Evolutionary conservation across 2,113 vertebrate genomes (phyloP).

Genomic region (Poecilia latipinna): DNA sequence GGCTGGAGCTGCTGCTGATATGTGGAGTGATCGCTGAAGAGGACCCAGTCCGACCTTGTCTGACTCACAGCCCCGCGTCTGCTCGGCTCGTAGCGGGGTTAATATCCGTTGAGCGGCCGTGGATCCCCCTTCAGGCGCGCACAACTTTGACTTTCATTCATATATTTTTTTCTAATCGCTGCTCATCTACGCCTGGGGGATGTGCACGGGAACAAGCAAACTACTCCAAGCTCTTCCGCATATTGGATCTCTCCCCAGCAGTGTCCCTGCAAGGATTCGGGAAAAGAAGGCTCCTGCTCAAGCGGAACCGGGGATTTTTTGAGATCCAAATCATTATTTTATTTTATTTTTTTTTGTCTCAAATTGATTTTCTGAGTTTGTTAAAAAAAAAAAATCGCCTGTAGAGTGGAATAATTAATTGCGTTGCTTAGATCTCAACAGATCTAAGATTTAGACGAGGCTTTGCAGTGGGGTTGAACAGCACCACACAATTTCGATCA

Average conservation of each 20-base stretch:
- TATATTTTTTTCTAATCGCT: conserved; percentile 26
- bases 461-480: conserved; percentile 21
- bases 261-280: conserved; percentile 56
- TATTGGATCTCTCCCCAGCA: conserved; percentile 68
- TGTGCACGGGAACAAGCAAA: conserved; percentile 52
- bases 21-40: conserved; percentile 51
- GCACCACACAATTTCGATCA: conserved; percentile 26
- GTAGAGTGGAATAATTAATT: conserved; percentile 26
- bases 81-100: conserved; percentile 26
- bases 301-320: conserved; percentile 26
- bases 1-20: conserved; percentile 45
- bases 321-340: conserved; percentile 29
- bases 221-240: conserved; percentile 77
- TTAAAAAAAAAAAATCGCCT: neutral
- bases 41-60: conserved; percentile 69
- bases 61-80: conserved; percentile 53
- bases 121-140: conserved; percentile 25
- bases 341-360: conserved; percentile 17
- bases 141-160: conserved; percentile 59
- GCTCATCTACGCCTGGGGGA: conserved; percentile 40
- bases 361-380: neutral
- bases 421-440: conserved; percentile 8
- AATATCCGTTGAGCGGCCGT: conserved; percentile 41
- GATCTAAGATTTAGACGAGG: conserved; percentile 23
- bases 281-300: conserved; percentile 50